A percentile compares a stretch with the other conserved stretches of the same genome.
These are phyloP conservation scores for Natrix natrix DNA, from an alignment of 2,797 vertebrate genomes.

Conservation along the genomic window DNA sequence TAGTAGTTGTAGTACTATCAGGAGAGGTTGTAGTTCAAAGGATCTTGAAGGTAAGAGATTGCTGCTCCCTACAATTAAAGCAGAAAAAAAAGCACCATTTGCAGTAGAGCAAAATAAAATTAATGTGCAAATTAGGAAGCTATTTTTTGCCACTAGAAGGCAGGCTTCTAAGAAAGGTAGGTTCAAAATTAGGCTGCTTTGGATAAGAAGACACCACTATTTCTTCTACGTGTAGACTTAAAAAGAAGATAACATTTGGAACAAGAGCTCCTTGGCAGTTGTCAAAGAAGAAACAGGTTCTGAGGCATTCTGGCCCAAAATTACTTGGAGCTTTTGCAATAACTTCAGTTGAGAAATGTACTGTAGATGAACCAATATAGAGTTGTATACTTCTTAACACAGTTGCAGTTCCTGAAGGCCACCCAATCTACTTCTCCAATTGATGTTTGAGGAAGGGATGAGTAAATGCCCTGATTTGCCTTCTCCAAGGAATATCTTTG, in stretches of 20 bases:
- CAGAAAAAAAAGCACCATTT: not conserved
- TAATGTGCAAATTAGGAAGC: not conserved
- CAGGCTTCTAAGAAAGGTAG: not conserved
- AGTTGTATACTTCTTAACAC: not conserved
- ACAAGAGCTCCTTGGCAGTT: not conserved
- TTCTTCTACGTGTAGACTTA: not conserved
- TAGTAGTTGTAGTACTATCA: not conserved
- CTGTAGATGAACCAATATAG: not conserved
- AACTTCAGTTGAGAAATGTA: not conserved
- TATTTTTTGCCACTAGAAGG: not conserved
- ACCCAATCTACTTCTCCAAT: not conserved
- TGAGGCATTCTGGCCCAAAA: not conserved
- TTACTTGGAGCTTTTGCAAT: not conserved
- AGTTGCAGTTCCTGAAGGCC: not conserved
- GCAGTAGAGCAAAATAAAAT: not conserved
- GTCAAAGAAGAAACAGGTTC: not conserved
- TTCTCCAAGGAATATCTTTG: not conserved
- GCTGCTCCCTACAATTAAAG: not conserved
- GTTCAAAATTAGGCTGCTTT: not conserved
- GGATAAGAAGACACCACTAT: too few relatives aligned
- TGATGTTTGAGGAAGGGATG: not conserved
- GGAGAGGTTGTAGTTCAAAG: not conserved
- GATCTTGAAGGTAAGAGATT: not conserved
- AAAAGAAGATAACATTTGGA: not conserved
- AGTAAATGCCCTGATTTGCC: not conserved